Evolutionary conservation across 2,113 vertebrate species (phyloP), one percentile per base, ranked within the genome.

Genomic region (Mungos mungo): DNA sequence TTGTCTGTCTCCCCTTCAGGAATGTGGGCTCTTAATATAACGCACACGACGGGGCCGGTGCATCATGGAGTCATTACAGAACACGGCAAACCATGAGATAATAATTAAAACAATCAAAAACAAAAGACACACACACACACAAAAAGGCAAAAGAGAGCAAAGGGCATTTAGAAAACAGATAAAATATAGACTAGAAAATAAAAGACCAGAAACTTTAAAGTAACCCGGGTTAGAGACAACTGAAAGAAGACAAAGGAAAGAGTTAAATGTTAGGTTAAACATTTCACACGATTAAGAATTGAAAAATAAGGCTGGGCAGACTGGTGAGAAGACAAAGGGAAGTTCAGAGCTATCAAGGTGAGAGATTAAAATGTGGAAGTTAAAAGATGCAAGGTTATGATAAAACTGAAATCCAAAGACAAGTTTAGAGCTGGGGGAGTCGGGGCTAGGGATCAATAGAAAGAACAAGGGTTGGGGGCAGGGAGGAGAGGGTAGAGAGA

Each of bases 281-380:
- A 41, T 71, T 66, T 82, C 15, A 79, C 57, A 69, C 16, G 19
- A 85, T 27, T 57, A 63, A 74, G 69, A 54, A 52, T 21, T 33
- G n/a, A 92, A 65, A 96, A 88, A 65, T 27, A 65, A 76, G 33
- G 29, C 6, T 41, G 45, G 74, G 8, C 54, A 41, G 88, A n/a
- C 66, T 16, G 66, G 13, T 31, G 69, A 80, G 81, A 80, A 93
- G 86, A 63, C 60, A 92, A 69, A 92, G 18, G 87, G 47, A 95
- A 41, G 18, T n/a, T 81, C 72, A n/a, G 31, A 45, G 21, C 31
- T 80, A 80, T 83, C 66, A 77, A 96, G 57, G 86, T 60, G 81
- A 95, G 87, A 79, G 83, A 83, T 89, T 66, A 93, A 96, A 93
- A 93, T 2, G 18, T 25, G 57, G 52, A 94, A 25, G 35, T 68